Conservation (phyloP, 2,888 invertebrate species). For the Brachypterus glaber region DNA sequence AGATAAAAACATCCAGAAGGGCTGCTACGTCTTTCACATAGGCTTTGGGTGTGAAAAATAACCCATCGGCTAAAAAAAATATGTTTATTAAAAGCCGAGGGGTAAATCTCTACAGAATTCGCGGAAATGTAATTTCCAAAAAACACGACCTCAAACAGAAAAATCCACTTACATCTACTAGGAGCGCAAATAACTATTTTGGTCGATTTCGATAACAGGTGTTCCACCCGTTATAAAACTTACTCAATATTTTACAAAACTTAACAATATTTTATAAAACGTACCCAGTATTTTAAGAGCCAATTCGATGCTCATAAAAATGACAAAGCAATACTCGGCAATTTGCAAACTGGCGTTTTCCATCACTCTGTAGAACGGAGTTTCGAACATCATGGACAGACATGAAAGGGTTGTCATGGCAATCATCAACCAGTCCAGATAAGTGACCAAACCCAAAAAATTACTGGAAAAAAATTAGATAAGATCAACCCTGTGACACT, state of each 20-base stretch:
- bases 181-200: too few relatives aligned
- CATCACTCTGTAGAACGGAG: constrained; percentile 87
- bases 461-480: constrained; percentile 61
- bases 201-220: too few relatives aligned
- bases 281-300: constrained; percentile 91
- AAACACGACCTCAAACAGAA: too few relatives aligned
- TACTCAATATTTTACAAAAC: too few relatives aligned
- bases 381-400: constrained; percentile 99
- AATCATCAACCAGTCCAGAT: constrained; percentile 99
- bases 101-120: too few relatives aligned
- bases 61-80: constrained; percentile 92
- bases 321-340: constrained; percentile 95
- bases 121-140: too few relatives aligned
- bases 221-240: too few relatives aligned
- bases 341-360: constrained; percentile 87
- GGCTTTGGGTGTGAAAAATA: constrained; percentile 98
- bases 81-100: too few relatives aligned
- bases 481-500: too few relatives aligned
- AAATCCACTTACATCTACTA: too few relatives aligned
- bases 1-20: constrained; percentile 93
- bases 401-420: constrained; percentile 95
- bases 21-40: constrained; percentile 97
- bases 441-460: constrained; percentile 93
- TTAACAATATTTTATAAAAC: too few relatives aligned
- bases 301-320: constrained; percentile 96